Base-by-base conservation (phyloP, 1,140 invertebrate species). In the Mizuhopecten yessoensis region DNA sequence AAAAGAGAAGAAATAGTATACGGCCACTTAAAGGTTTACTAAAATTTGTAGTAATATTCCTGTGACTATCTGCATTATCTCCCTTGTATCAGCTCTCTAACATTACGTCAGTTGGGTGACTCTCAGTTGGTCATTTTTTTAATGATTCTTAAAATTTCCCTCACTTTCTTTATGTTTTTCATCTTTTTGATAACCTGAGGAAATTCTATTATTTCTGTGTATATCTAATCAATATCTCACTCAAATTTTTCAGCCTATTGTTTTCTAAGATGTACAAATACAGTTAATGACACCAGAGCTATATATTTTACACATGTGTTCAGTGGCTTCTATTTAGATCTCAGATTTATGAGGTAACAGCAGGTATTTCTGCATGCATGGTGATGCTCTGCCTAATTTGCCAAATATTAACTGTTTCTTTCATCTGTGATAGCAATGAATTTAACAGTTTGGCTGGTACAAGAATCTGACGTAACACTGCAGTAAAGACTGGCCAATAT, bases 1-100 rank as follows among this genome's bases (percentile, higher is more conserved):
- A 90, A 95, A 94, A 39, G 87, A 90, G 42, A 87, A 36, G 86
- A 75, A 3, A n/a, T n/a, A n/a, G n/a, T n/a, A n/a, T n/a, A n/a
- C n/a, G n/a, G n/a, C n/a, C n/a, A n/a, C n/a, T n/a, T n/a, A n/a
- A n/a, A n/a, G n/a, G n/a, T n/a, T n/a, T n/a, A n/a, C n/a, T n/a
- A n/a, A n/a, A n/a, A n/a, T n/a, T n/a, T n/a, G n/a, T n/a, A n/a
- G n/a, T n/a, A n/a, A n/a, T n/a, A n/a, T n/a, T n/a, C n/a, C n/a
- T n/a, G n/a, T n/a, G n/a, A n/a, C n/a, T n/a, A n/a, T n/a, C 29
- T 3, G 57, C n/a, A n/a, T 75, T 75, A n/a, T 29, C 57, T 75
- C 57, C 57, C 57, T 75, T 75, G 1, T 5, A 75, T 17, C n/a
- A 75, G 2, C 0, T 75, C 29, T 75, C 23, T 29, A 23, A 75